Base-by-base conservation (phyloP, 2,113 vertebrate genomes). In the Illadopsis cleaveri region DNA sequence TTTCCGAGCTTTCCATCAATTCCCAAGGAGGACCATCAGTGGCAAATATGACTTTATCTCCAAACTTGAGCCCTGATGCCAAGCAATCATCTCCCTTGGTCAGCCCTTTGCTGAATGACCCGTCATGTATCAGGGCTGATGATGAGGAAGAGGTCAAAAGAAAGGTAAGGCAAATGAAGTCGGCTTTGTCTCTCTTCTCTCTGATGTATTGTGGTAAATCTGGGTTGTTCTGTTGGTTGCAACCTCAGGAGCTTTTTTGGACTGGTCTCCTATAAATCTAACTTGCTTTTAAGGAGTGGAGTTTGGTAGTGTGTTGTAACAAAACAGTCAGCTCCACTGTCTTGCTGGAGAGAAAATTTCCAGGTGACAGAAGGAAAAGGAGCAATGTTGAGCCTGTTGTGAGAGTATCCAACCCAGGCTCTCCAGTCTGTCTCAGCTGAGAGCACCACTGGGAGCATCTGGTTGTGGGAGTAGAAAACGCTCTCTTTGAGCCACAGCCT, bases 111-210 rank as follows among this genome's bases (percentile, higher is more conserved):
- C 98, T 99, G 94, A 99, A 99, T 15, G 99, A 99, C 65, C 98
- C 98, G 4, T 96, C 98, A 1, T 98, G 98, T 65, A 88, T 99
- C 13, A 98, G 99, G 96, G 99, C 98, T 0, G 99, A 99, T 5
- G 99, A 99, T 4, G 99, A 99, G 78, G 99, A 99, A 6, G 99
- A 99, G 27, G 98, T 98, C 92, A 98, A 99, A 93, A 98, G 98
- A 97, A 99, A 99, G 99, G 99, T 99, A 95, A 89, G 24, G 31
- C 19, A 3, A 28, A 80, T 44, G 22, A 57, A 45, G 14, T 15
- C 60, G 31, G 28, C 24, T 33, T 69, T 75, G n/a, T 21, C 30
- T 66, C 15, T 82, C 14, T 66, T 90, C 21, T 91, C 5, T 6
- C 1, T 9, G 20, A 57, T 73, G 11, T n/a, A 10, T 57, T 90